phyloP scores from a whole-genome alignment of 2,888 invertebrate genomes.

The Dasysyrphus tricinctus region DNA sequence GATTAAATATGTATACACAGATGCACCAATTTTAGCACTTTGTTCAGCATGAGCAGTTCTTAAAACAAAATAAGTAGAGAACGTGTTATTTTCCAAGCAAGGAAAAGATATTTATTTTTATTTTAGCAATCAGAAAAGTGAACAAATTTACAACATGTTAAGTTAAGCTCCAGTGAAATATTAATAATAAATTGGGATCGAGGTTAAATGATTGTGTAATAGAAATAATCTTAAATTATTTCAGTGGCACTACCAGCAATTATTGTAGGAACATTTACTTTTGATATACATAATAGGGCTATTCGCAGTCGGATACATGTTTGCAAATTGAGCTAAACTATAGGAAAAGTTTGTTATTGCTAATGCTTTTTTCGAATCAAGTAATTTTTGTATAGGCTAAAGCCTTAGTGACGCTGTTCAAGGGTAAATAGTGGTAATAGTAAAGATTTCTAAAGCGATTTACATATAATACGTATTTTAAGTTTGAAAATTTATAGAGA shows the following conservation, averaged over 20 bases:
- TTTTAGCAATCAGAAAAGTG: neutral
- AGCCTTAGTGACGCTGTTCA: too few relatives aligned
- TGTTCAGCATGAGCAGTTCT: constrained; percentile 51
- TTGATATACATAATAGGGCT: neutral
- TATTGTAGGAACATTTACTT: neutral
- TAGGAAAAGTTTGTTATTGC: neutral
- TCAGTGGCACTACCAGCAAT: neutral
- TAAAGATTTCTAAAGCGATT: too few relatives aligned
- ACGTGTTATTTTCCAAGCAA: too few relatives aligned
- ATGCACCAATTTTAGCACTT: constrained; percentile 27
- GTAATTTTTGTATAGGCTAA: neutral
- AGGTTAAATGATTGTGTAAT: constrained; percentile 20
- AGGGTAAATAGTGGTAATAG: too few relatives aligned
- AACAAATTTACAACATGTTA: constrained; percentile 23
- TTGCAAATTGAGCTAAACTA: neutral
- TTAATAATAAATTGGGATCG: constrained; percentile 32
- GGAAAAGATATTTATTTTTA: neutral
- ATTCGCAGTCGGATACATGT: neutral
- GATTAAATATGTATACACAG: constrained; percentile 28
- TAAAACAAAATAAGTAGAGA: constrained; percentile 10
- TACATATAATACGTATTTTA: too few relatives aligned
- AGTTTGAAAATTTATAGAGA: too few relatives aligned
- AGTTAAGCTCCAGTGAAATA: constrained; percentile 11
- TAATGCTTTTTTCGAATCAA: neutral
- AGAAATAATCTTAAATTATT: neutral